Evolutionary conservation across 2,888 invertebrate genomes (phyloP).

Genomic region (Drosophila stalkeri): DNA sequence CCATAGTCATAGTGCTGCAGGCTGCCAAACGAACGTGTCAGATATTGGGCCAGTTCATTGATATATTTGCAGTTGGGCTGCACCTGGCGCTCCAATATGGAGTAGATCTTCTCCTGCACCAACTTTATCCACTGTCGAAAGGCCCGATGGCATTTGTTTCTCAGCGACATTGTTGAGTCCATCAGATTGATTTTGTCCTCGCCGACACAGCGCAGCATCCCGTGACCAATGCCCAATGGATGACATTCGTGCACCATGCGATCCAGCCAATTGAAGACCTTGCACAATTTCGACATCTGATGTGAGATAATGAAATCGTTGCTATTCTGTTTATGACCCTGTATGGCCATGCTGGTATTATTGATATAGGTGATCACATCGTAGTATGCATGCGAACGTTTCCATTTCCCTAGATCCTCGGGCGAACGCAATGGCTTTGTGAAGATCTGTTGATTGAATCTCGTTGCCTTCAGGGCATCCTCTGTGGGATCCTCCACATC

Average conservation of each 20-base stretch:
- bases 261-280: slow-evolving; percentile 90
- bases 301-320: slow-evolving; percentile 87
- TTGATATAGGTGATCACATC: slow-evolving; percentile 94
- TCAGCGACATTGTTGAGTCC: slow-evolving; percentile 85
- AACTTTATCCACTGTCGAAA: slow-evolving; percentile 92
- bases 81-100: slow-evolving; percentile 88
- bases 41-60: slow-evolving; percentile 93
- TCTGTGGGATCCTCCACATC: slow-evolving; percentile 21
- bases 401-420: slow-evolving; percentile 50
- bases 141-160: slow-evolving; percentile 88
- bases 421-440: slow-evolving; percentile 20
- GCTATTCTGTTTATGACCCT: slow-evolving; percentile 89
- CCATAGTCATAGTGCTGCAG: slow-evolving; percentile 98
- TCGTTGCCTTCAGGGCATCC: slow-evolving; percentile 12
- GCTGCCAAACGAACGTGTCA: slow-evolving; percentile 97
- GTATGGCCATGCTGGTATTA: slow-evolving; percentile 93
- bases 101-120: slow-evolving; percentile 88
- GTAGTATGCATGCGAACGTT: slow-evolving; percentile 91
- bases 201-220: slow-evolving; percentile 14
- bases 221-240: slow-evolving; percentile 30
- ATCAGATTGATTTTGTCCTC: not conserved
- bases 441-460: slow-evolving; percentile 20
- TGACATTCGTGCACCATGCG: slow-evolving; percentile 87
- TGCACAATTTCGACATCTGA: slow-evolving; percentile 87
- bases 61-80: slow-evolving; percentile 87